These are phyloP conservation scores for Drosophila stalkeri DNA, from an alignment of 2,888 invertebrate species.

Conservation along the genomic window DNA sequence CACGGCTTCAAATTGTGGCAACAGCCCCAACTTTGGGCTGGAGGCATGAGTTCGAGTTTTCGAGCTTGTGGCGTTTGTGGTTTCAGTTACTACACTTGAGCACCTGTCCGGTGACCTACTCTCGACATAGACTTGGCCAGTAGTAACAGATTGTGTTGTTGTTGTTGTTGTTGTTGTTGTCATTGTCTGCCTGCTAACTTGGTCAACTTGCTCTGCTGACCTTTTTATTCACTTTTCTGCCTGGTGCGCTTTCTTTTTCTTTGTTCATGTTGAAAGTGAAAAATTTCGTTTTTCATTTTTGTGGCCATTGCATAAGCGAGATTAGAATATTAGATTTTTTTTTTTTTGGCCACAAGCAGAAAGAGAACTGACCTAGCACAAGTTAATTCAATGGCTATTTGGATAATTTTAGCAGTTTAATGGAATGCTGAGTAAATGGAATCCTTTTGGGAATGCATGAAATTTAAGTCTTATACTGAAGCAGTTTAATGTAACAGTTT, in stretches of 20 bases:
- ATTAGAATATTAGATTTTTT: constrained; percentile 32
- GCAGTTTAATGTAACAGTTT: no score
- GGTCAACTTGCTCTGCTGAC: constrained; percentile 46
- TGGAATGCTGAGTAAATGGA: neutral
- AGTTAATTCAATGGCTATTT: neutral
- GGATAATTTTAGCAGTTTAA: neutral
- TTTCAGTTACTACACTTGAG: constrained; percentile 36
- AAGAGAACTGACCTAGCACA: constrained; percentile 53
- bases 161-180: constrained; percentile 5
- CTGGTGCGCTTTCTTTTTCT: constrained; percentile 44
- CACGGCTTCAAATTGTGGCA: constrained; percentile 59
- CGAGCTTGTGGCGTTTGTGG: constrained; percentile 9
- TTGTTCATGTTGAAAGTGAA: constrained; percentile 59
- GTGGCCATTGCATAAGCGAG: constrained; percentile 34
- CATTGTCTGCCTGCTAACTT: constrained; percentile 31
- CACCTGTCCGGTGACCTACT: constrained; percentile 59
- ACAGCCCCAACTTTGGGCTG: constrained; percentile 44
- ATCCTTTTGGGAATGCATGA: neutral
- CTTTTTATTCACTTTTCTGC: constrained; percentile 50
- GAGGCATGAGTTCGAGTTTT: constrained; percentile 31
- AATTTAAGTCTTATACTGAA: neutral
- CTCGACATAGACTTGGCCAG: constrained; percentile 24
- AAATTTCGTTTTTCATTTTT: constrained; percentile 1
- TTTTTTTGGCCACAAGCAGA: neutral
- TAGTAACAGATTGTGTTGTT: constrained; percentile 14